phyloP scores from a whole-genome alignment of 2,797 vertebrate species.

The Microctenopoma steveboyesi region DNA sequence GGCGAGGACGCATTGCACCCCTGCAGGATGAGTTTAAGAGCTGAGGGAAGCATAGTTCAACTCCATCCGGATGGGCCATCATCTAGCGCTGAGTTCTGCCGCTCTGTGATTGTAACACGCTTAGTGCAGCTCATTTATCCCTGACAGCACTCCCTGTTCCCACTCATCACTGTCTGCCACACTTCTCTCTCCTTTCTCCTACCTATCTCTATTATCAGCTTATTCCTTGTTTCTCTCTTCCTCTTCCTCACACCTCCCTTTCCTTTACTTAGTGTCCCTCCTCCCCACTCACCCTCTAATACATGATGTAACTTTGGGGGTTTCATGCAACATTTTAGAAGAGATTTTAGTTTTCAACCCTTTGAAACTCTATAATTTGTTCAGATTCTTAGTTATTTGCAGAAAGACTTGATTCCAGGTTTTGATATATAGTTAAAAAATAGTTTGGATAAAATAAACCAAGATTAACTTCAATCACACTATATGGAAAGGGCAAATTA shows the following conservation, averaged over 20 bases:
- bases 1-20: slow-evolving; percentile 6
- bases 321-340: background rate
- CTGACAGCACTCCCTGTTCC: background rate
- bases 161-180: slow-evolving; percentile 8
- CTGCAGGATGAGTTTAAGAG: slow-evolving; percentile 56
- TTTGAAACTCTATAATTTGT: background rate
- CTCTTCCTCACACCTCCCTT: background rate
- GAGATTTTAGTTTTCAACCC: background rate
- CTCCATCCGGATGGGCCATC: slow-evolving; percentile 27
- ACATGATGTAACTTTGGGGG: slow-evolving; percentile 36
- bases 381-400: background rate
- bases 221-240: background rate
- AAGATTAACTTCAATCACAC: too few relatives aligned
- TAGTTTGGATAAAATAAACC: too few relatives aligned
- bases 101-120: slow-evolving; percentile 1
- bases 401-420: background rate
- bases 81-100: slow-evolving; percentile 3
- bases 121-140: slow-evolving; percentile 18
- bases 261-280: background rate
- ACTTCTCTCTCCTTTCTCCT: background rate
- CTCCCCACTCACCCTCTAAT: background rate
- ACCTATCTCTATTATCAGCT: background rate
- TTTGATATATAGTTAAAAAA: too few relatives aligned
- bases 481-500: too few relatives aligned
- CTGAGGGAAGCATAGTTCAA: slow-evolving; percentile 57